Conservation (phyloP, 2,797 vertebrate genomes). For the Babyrousa celebensis region DNA sequence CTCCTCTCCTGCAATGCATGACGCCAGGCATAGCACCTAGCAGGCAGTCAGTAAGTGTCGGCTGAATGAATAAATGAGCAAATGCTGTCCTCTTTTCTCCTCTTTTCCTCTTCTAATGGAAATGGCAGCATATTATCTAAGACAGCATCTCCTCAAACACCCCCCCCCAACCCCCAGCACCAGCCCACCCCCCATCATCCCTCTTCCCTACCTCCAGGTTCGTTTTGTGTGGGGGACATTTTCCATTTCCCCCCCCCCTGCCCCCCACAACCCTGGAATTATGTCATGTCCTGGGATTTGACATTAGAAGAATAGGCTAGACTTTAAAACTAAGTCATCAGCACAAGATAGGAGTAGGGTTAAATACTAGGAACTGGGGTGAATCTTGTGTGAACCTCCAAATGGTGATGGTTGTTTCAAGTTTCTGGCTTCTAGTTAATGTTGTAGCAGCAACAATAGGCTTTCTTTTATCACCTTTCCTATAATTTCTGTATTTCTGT, state of each 20-base stretch:
- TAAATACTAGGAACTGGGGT: neutral
- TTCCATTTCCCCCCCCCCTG: neutral
- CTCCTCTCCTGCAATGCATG: neutral
- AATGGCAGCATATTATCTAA: neutral
- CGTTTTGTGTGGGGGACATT: neutral
- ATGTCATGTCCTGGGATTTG: neutral
- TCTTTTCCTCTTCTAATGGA: neutral
- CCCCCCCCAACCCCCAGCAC: neutral
- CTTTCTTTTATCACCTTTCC: neutral
- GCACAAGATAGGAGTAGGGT: neutral
- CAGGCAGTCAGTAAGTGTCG: neutral
- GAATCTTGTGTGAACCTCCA: neutral
- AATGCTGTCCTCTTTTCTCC: neutral
- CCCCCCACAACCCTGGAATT: neutral
- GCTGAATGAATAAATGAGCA: neutral
- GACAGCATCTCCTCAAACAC: neutral
- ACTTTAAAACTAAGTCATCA: neutral
- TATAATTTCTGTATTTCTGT: neutral
- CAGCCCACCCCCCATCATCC: neutral
- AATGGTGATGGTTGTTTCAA: neutral
- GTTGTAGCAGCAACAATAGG: neutral
- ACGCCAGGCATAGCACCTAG: neutral
- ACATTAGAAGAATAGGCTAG: neutral
- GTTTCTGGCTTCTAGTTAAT: neutral
- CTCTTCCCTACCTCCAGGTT: neutral